Evolutionary conservation across 2,888 invertebrate species (phyloP), one percentile per base, ranked within the genome.

Genomic region (Mycogona germanica): DNA sequence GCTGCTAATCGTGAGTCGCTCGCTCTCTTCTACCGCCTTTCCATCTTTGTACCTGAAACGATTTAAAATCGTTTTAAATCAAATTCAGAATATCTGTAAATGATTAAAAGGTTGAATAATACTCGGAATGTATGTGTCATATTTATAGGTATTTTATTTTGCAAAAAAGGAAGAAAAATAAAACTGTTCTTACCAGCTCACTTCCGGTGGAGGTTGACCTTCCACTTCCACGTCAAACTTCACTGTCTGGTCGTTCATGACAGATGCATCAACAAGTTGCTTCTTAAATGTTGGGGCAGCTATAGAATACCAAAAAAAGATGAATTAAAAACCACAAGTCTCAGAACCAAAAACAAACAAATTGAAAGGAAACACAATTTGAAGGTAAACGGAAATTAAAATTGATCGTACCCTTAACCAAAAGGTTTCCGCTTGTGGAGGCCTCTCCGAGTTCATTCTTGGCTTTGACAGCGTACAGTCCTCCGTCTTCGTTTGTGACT

Each of bases 371-470:
- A 32, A 47, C 50, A 19, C 9, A 44, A 51, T 29, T n/a, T n/a
- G n/a, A n/a, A n/a, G n/a, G n/a, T n/a, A n/a, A n/a, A n/a, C n/a
- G n/a, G n/a, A n/a, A n/a, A n/a, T n/a, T n/a, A 32, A 32, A 12
- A n/a, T 32, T 9, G n/a, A n/a, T 12, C n/a, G 21, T 66, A 73
- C 74, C 71, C 67, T 86, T 86, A 1, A 92, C 85, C 25, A 79
- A 74, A 14, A 92, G 73, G 56, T 79, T 78, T 67, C 88, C 79
- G 56, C 82, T 79, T 29, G 82, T 79, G 35, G 78, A 73, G 63
- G 85, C 87, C 62, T 80, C 80, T 0, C 91, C 91, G 2, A 89
- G 74, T 58, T 91, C 88, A 67, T 92, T 92, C 64, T 78, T 76
- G 1, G 89, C 89, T 9, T 75, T 78, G 56, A 88, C 79, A 35